Percentiles rank a stretch among this genome's conserved stretches.
These are phyloP conservation scores for Xyrichtys novacula DNA, from an alignment of 2,797 vertebrate genomes.

Conservation along the genomic window DNA sequence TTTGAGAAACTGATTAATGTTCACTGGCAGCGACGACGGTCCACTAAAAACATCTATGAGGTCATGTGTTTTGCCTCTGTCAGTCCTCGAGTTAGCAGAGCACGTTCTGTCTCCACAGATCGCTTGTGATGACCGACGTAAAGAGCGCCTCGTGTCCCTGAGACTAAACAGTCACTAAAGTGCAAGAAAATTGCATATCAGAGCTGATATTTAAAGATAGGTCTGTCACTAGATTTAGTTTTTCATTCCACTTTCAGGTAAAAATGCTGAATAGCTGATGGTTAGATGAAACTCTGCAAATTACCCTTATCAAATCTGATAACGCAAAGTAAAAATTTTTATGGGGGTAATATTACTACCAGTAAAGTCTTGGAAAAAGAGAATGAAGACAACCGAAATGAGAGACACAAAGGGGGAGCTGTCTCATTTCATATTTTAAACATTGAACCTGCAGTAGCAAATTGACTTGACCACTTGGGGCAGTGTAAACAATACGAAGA, in stretches of 20 bases:
- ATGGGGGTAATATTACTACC: not conserved
- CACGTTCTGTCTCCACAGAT: conserved; percentile 42
- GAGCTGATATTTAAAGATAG: not conserved
- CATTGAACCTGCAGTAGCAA: not conserved
- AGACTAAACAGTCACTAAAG: not conserved
- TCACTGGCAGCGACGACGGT: conserved; percentile 58
- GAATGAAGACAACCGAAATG: not conserved
- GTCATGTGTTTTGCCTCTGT: conserved; percentile 75
- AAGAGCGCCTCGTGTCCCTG: conserved; percentile 2
- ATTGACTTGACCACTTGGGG: not conserved
- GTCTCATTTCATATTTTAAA: not conserved
- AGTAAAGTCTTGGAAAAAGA: not conserved
- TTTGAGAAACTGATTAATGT: conserved; percentile 63
- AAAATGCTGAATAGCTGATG: not conserved
- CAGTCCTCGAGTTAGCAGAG: conserved; percentile 46
- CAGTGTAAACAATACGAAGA: not conserved
- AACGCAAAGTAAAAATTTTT: not conserved
- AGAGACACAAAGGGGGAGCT: not conserved
- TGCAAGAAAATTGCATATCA: not conserved
- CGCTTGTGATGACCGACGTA: conserved; percentile 27
- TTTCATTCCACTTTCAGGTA: not conserved
- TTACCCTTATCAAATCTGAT: not conserved
- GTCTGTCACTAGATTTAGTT: not conserved
- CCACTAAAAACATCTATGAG: conserved; percentile 64
- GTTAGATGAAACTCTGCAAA: not conserved